Percentiles rank a stretch among this genome's conserved stretches.
Evolutionary conservation across 1,140 invertebrate genomes (phyloP).

Genomic region (Drosophila mayri): DNA sequence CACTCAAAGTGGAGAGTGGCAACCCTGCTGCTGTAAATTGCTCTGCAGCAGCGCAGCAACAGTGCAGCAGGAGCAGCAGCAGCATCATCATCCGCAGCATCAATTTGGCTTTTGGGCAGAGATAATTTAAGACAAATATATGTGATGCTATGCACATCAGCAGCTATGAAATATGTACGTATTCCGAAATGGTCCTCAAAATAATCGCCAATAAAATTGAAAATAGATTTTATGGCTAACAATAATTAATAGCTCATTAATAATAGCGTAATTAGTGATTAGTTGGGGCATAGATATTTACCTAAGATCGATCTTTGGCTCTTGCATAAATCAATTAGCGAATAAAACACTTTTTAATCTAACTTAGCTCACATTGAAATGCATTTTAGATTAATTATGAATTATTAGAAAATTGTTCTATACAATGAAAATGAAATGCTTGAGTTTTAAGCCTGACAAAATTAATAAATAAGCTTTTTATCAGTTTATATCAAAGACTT

Average conservation of each 20-base stretch:
- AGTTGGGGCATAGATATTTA: neutral
- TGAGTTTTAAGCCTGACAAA: neutral
- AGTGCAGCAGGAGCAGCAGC: slow-evolving; percentile 20
- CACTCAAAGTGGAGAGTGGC: slow-evolving; percentile 27
- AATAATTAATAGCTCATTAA: slow-evolving; percentile 29
- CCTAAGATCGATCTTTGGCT: slow-evolving; percentile 3
- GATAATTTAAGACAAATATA: slow-evolving; percentile 80
- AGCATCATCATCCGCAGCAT: slow-evolving; percentile 47
- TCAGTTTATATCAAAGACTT: neutral
- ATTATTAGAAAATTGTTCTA: neutral
- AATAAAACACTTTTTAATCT: slow-evolving; percentile 24
- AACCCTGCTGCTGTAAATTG: slow-evolving; percentile 42
- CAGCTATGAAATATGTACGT: slow-evolving; percentile 84
- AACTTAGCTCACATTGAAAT: slow-evolving; percentile 4
- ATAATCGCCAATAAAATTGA: slow-evolving; percentile 32
- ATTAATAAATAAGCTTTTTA: neutral
- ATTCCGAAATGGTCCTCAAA: slow-evolving; percentile 42
- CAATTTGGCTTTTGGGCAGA: slow-evolving; percentile 79
- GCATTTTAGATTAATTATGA: neutral
- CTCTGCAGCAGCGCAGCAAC: slow-evolving; percentile 28
- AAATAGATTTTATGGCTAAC: slow-evolving; percentile 23
- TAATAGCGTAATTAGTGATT: slow-evolving; percentile 7
- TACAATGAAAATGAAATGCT: neutral
- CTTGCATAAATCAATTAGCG: slow-evolving; percentile 13
- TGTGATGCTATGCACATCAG: slow-evolving; percentile 85